Conservation (phyloP, 2,797 vertebrate species). For the Xenentodon cancila region DNA sequence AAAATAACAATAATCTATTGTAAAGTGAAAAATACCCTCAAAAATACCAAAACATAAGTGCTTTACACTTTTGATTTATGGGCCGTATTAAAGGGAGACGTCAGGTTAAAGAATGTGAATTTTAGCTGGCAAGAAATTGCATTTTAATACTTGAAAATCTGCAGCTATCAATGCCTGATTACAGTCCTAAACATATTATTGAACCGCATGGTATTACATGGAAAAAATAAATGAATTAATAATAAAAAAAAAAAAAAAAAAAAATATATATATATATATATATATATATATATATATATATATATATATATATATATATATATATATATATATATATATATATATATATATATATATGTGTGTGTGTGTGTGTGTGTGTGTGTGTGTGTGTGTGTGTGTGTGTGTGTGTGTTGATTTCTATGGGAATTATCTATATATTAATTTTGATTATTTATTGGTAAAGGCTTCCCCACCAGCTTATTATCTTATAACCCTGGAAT, state of each 20-base stretch:
- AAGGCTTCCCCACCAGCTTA: conserved; percentile 12
- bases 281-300: too few relatives aligned
- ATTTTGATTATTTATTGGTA: conserved; percentile 63
- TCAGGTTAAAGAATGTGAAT: background rate
- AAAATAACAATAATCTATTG: too few relatives aligned
- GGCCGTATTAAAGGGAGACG: conserved; percentile 4
- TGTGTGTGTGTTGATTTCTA: too few relatives aligned
- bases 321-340: too few relatives aligned
- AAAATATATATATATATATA: too few relatives aligned
- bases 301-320: too few relatives aligned
- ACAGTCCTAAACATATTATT: conserved; percentile 12
- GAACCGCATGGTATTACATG: conserved; percentile 47
- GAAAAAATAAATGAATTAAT: too few relatives aligned
- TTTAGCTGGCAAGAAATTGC: conserved; percentile 8
- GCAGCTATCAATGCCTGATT: conserved; percentile 8
- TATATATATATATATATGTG: background rate
- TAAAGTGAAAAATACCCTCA: background rate
- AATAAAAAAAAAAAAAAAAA: too few relatives aligned
- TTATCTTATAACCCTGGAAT: conserved; percentile 38
- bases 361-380: background rate
- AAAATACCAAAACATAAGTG: conserved; percentile 39
- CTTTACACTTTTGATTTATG: conserved; percentile 23
- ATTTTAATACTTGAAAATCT: conserved; percentile 16
- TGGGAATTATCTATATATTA: conserved; percentile 22
- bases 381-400: background rate